Evolutionary conservation across 2,113 vertebrate genomes (phyloP).

Genomic region (Rissa tridactyla): DNA sequence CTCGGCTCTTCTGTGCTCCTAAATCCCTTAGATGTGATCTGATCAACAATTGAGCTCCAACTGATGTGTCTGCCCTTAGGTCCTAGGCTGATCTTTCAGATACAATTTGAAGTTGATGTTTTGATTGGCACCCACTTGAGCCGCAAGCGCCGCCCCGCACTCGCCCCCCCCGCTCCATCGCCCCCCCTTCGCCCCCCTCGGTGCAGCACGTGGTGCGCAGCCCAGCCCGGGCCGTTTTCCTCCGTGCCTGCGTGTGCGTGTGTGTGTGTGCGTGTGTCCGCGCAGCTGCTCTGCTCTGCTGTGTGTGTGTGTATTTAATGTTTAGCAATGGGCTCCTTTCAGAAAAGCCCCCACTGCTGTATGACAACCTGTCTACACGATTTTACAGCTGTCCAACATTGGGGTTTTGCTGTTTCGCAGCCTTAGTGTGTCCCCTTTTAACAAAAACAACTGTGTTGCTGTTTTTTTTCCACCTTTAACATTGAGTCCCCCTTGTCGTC

Average conservation of each 20-base stretch:
- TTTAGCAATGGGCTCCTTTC: conserved; percentile 88
- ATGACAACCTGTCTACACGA: conserved; percentile 92
- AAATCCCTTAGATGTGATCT: conserved; percentile 96
- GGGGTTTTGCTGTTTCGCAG: conserved; percentile 82
- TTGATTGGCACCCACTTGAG: conserved; percentile 96
- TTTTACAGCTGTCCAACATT: conserved; percentile 91
- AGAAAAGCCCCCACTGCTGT: conserved; percentile 87
- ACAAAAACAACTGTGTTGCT: conserved; percentile 66
- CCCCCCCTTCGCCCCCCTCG: background rate
- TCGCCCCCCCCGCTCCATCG: background rate
- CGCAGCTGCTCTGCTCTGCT: conserved; percentile 76
- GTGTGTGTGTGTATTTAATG: conserved; percentile 85
- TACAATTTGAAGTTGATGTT: conserved; percentile 99
- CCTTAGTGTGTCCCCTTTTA: conserved; percentile 79
- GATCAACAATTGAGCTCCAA: conserved; percentile 96
- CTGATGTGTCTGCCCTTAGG: conserved; percentile 95
- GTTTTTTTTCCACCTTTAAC: conserved; percentile 20
- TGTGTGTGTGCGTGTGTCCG: conserved; percentile 24
- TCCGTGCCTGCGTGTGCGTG: background rate
- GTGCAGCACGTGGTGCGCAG: conserved; percentile 70
- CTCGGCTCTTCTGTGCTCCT: conserved; percentile 79
- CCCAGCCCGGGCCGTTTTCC: conserved; percentile 45
- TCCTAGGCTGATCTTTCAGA: conserved; percentile 95
- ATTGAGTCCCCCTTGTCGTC: conserved; percentile 49
- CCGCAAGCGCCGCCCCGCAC: conserved; percentile 86